Conservation (phyloP, 23 tunicate genomes). For the Ciona savignyi region DNA sequence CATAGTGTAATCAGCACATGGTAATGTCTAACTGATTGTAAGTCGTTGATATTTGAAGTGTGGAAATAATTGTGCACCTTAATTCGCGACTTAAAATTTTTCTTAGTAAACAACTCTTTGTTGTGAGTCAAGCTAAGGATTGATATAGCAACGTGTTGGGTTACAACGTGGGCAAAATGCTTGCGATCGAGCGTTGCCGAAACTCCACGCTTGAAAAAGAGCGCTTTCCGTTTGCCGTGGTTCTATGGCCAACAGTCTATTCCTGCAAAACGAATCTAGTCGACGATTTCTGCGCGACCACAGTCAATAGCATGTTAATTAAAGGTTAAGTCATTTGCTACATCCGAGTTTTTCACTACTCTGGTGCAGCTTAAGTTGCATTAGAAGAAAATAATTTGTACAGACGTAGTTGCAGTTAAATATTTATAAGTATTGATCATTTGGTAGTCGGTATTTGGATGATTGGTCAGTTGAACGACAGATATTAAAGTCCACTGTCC, state of each 20-base stretch:
- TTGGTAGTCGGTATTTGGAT: neutral
- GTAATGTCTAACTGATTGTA: neutral
- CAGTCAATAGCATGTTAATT: too few relatives aligned
- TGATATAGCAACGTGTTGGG: neutral
- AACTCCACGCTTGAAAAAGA: neutral
- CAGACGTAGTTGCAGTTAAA: neutral
- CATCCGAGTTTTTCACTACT: too few relatives aligned
- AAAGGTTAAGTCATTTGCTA: too few relatives aligned
- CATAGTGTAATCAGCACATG: neutral
- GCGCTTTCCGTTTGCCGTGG: neutral
- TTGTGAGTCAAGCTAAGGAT: neutral
- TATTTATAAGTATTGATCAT: neutral
- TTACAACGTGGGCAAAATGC: neutral
- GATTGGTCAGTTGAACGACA: slow-evolving; percentile 1
- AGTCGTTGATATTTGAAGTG: neutral
- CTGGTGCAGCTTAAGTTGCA: too few relatives aligned
- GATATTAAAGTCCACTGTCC: too few relatives aligned
- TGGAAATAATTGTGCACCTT: neutral
- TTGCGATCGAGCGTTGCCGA: neutral
- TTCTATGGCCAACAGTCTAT: too few relatives aligned
- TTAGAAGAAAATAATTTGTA: neutral
- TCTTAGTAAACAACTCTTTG: neutral
- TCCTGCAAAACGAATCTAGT: too few relatives aligned
- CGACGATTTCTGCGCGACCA: too few relatives aligned
- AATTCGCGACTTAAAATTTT: neutral